These are phyloP conservation scores for Delichon dasypus DNA, from an alignment of 2,797 vertebrate genomes.

Conservation along the genomic window DNA sequence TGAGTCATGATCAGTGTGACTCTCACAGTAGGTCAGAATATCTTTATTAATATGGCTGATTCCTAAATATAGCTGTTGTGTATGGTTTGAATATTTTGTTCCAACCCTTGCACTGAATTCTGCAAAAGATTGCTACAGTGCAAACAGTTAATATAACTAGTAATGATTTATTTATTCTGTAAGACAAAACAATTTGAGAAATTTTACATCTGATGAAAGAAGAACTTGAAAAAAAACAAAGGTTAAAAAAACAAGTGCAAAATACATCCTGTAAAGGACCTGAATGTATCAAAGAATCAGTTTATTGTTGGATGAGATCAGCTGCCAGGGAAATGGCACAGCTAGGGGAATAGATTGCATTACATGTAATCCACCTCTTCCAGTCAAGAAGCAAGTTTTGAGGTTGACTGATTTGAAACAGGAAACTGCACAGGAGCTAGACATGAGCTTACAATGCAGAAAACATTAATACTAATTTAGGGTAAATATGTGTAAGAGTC, in stretches of 20 bases:
- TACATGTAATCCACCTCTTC: background rate
- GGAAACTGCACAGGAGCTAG: background rate
- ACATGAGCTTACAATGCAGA: background rate
- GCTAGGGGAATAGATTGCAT: background rate
- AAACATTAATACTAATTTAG: background rate
- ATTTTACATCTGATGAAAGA: background rate
- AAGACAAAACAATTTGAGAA: background rate
- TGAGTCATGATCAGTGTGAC: background rate
- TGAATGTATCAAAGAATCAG: background rate
- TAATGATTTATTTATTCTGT: background rate
- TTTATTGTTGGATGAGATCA: background rate
- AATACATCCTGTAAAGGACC: background rate
- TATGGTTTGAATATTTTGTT: background rate
- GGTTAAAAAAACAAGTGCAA: background rate
- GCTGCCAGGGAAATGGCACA: background rate
- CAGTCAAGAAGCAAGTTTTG: background rate
- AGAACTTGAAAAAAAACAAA: background rate
- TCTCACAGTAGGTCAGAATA: background rate
- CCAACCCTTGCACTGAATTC: background rate
- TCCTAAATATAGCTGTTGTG: background rate
- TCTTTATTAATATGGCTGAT: background rate
- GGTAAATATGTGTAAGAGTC: background rate
- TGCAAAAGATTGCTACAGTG: background rate
- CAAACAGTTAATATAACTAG: background rate
- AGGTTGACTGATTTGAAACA: background rate